These are phyloP conservation scores for Sycobia sp. DNA, from an alignment of 1,140 invertebrate genomes.

Conservation along the genomic window DNA sequence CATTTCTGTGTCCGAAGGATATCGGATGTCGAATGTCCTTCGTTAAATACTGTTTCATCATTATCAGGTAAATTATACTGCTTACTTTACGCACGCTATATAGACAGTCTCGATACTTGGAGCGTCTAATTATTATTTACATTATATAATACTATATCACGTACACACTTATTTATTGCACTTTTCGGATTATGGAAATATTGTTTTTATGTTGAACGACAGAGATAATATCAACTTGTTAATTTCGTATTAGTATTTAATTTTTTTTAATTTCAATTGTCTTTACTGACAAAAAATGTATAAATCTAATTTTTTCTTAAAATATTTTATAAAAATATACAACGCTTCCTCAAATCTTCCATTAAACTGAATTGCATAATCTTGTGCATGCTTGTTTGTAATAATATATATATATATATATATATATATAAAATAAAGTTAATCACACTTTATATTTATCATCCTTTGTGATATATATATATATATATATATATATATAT, in stretches of 20 bases:
- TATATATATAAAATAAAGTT: too few relatives aligned
- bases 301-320: background rate
- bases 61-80: slow-evolving; percentile 28
- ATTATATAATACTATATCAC: slow-evolving; percentile 34
- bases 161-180: slow-evolving; percentile 30
- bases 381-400: too few relatives aligned
- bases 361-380: too few relatives aligned
- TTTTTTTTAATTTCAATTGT: too few relatives aligned
- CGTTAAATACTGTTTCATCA: slow-evolving; percentile 24
- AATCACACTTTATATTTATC: too few relatives aligned
- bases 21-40: slow-evolving; percentile 10
- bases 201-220: background rate
- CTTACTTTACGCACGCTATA: slow-evolving; percentile 22
- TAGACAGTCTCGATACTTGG: slow-evolving; percentile 14
- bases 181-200: slow-evolving; percentile 13
- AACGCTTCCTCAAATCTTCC: too few relatives aligned
- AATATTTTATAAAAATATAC: slow-evolving; percentile 2
- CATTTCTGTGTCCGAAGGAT: slow-evolving; percentile 5
- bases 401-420: too few relatives aligned
- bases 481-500: too few relatives aligned
- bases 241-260: too few relatives aligned
- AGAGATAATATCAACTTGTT: too few relatives aligned
- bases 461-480: too few relatives aligned
- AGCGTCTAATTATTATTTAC: slow-evolving; percentile 22
- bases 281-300: too few relatives aligned